Percentiles rank a stretch among this genome's conserved stretches.
Evolutionary conservation across 92 coral and sea anemone genomes (phyloP).

Genomic region (Paramuricea clavata): DNA sequence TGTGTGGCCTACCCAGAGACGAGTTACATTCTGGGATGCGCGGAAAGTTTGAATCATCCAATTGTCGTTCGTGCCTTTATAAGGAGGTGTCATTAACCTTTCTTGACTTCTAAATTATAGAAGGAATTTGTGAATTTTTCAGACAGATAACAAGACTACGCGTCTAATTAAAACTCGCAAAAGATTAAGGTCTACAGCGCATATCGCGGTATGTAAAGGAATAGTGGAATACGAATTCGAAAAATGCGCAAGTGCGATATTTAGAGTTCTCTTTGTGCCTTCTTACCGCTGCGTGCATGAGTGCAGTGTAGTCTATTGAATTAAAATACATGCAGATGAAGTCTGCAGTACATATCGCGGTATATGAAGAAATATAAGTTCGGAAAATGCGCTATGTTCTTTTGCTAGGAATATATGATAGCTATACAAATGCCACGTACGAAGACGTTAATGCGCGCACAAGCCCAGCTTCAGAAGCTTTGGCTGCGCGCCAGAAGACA

Average conservation of each 20-base stretch:
- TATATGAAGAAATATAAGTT: too few relatives aligned
- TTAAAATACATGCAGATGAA: too few relatives aligned
- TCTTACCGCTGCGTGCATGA: too few relatives aligned
- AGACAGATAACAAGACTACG: conserved; percentile 4
- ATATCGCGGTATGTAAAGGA: background rate
- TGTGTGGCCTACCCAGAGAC: background rate
- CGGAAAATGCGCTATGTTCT: too few relatives aligned
- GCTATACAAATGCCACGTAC: too few relatives aligned
- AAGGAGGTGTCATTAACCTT: conserved; percentile 6
- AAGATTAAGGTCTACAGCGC: background rate
- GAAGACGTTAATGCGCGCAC: background rate
- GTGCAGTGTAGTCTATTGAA: too few relatives aligned
- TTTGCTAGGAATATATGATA: too few relatives aligned
- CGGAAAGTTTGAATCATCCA: background rate
- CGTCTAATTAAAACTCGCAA: background rate
- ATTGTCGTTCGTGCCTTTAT: background rate
- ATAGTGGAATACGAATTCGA: background rate
- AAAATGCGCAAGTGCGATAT: background rate
- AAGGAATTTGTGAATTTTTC: background rate
- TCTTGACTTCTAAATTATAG: background rate
- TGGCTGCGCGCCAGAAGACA: conserved; percentile 51
- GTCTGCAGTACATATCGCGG: too few relatives aligned
- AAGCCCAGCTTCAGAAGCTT: background rate
- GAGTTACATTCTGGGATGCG: background rate
- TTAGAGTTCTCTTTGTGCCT: too few relatives aligned